These are phyloP conservation scores for Heterodera filipjevi DNA, from an alignment of 2,888 invertebrate genomes.

Conservation along the genomic window DNA sequence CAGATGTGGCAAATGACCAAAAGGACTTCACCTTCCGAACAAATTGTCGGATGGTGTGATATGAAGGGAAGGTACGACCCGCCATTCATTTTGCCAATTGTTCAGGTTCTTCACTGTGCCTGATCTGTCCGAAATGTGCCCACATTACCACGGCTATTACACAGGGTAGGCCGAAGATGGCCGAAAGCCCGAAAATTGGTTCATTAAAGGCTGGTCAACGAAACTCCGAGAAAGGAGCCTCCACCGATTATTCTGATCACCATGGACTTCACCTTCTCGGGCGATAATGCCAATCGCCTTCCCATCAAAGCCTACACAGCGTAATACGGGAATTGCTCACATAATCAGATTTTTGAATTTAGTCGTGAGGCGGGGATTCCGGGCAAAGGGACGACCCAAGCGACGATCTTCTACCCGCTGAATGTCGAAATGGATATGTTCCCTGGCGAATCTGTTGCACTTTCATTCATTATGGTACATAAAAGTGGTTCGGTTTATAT, in stretches of 20 bases:
- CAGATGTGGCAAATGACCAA: slow-evolving; percentile 78
- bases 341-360: slow-evolving; percentile 49
- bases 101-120: slow-evolving; percentile 84
- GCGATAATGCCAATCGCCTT: slow-evolving; percentile 75
- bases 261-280: slow-evolving; percentile 80
- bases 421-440: slow-evolving; percentile 85
- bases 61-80: neutral
- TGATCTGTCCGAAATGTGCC: slow-evolving; percentile 81
- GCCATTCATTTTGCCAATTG: neutral
- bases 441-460: slow-evolving; percentile 80
- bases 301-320: slow-evolving; percentile 89
- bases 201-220: neutral
- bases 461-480: slow-evolving; percentile 54
- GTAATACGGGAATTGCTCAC: slow-evolving; percentile 60
- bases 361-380: slow-evolving; percentile 87
- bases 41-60: slow-evolving; percentile 91
- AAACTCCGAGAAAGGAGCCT: neutral
- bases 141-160: slow-evolving; percentile 64
- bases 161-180: slow-evolving; percentile 20
- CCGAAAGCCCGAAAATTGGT: neutral
- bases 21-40: slow-evolving; percentile 87
- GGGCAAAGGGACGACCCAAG: slow-evolving; percentile 69
- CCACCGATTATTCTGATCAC: slow-evolving; percentile 80
- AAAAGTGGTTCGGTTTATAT: too few species aligned
- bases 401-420: slow-evolving; percentile 43